Conservation (phyloP, 2,797 vertebrate species). For the Ctenopoma multispine region DNA sequence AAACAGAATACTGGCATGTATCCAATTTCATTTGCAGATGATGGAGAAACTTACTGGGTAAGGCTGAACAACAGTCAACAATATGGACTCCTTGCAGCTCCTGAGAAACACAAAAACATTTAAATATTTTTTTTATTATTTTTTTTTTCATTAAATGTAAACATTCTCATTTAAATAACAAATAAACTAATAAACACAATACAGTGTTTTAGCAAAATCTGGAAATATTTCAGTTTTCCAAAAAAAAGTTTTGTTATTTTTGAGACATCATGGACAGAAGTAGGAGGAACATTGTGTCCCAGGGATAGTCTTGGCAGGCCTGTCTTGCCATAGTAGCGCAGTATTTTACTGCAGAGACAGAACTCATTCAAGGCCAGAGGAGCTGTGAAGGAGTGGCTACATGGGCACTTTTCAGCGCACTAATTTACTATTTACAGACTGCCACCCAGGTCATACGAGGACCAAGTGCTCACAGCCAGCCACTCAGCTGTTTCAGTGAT, state of each 20-base stretch:
- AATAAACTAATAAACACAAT: not conserved
- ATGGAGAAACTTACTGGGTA: slow-evolving; percentile 90
- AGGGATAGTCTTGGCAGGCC: slow-evolving; percentile 19
- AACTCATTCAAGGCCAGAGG: slow-evolving; percentile 44
- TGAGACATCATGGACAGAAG: slow-evolving; percentile 1
- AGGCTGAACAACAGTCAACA: slow-evolving; percentile 96
- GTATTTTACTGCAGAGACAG: slow-evolving; percentile 40
- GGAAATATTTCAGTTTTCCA: slow-evolving; percentile 1
- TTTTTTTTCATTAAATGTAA: not conserved
- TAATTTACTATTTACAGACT: slow-evolving; percentile 57
- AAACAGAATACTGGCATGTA: slow-evolving; percentile 22
- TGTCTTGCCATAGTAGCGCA: slow-evolving; percentile 9
- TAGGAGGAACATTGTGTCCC: slow-evolving; percentile 21
- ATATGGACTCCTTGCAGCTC: slow-evolving; percentile 98
- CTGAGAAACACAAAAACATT: slow-evolving; percentile 74
- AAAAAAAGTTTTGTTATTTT: not conserved
- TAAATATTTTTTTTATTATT: not conserved
- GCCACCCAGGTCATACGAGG: slow-evolving; percentile 46
- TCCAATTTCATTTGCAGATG: slow-evolving; percentile 36
- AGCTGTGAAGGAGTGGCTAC: slow-evolving; percentile 41
- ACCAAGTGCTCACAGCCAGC: slow-evolving; percentile 50
- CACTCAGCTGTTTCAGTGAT: slow-evolving; percentile 56
- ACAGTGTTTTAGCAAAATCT: not conserved
- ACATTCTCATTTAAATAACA: too few species aligned
- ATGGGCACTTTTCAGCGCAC: slow-evolving; percentile 46